Base-by-base conservation (phyloP, 2,888 invertebrate species). In the Torymus auratus region DNA sequence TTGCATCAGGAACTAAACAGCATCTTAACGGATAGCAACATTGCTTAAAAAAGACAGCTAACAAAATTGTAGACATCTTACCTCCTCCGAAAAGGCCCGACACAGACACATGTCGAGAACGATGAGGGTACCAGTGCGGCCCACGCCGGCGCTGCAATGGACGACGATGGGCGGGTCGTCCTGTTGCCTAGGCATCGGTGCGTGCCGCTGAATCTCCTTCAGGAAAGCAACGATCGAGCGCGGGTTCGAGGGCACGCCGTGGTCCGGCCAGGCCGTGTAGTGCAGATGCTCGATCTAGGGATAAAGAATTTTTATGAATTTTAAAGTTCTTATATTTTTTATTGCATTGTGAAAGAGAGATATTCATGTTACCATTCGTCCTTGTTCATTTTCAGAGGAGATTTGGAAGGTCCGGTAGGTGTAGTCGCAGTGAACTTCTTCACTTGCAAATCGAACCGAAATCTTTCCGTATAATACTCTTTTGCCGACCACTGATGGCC, bases 121-220 rank as follows among this genome's bases (percentile, higher is more conserved):
- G 73, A 94, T 92, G 41, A 94, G 91, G 0, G 93, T 94, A 12
- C 94, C 94, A 10, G 94, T 94, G 82, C 94, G 90, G 1, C 94
- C 94, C 20, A 93, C 93, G 2, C 94, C 94, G 78, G 93, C 93
- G 87, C 93, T 93, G 89, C 94, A 94, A 85, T 94, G 94, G 0
- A 94, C 92, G 3, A 93, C 88, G 4, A 93, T 88, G 0, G 93
- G 92, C 23, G 91, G 90, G 13, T 86, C 82, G 41, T 86, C 89
- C 15, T 88, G 80, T 55, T 89, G 86, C 56, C 91, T 88, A 55
- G 90, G 89, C 15, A 91, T 84, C 0, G 83, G 77, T 0, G 68
- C 20, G 41, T 74, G 69, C 2, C 52, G 71, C 2, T 81, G 79
- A 1, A 92, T 83, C 83, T 89, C 90, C 82, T 87, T 88, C 41